These are phyloP conservation scores for Fragum sueziense DNA, from an alignment of 2,888 invertebrate species.

Conservation along the genomic window DNA sequence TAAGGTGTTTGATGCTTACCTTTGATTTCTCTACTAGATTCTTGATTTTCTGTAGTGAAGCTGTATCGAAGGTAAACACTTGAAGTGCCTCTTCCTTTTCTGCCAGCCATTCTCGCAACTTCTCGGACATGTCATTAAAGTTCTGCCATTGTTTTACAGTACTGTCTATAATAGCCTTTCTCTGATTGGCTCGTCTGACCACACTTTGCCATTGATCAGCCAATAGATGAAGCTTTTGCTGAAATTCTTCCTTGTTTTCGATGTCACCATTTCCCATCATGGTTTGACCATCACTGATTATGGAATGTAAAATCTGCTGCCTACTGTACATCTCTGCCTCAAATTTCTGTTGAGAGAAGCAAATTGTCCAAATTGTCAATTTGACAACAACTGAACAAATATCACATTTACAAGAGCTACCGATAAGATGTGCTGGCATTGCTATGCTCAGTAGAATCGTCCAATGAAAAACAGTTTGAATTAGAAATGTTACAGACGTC, in stretches of 20 bases:
- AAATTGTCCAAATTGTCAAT: too few relatives aligned
- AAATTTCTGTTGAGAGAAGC: constrained; percentile 71
- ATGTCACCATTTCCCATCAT: constrained; percentile 75
- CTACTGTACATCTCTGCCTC: constrained; percentile 77
- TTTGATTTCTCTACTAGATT: constrained; percentile 72
- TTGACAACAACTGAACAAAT: too few relatives aligned
- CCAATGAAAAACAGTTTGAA: too few relatives aligned
- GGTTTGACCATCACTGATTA: constrained; percentile 79
- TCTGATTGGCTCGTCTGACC: constrained; percentile 74
- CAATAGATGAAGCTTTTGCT: constrained; percentile 76
- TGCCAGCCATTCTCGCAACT: constrained; percentile 73
- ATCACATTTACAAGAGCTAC: too few relatives aligned
- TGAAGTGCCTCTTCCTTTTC: constrained; percentile 73
- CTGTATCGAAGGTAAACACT: constrained; percentile 70
- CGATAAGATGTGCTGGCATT: too few relatives aligned
- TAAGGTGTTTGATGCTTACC: too few relatives aligned
- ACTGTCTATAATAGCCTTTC: constrained; percentile 77
- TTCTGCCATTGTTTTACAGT: constrained; percentile 76
- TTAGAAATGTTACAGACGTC: too few relatives aligned
- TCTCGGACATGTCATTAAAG: constrained; percentile 72
- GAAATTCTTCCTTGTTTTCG: constrained; percentile 76
- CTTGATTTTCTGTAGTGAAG: constrained; percentile 74
- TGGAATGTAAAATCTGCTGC: constrained; percentile 79
- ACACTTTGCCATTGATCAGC: constrained; percentile 81
- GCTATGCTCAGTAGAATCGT: too few relatives aligned